Evolutionary conservation across 2,888 invertebrate genomes (phyloP), one percentile per base, ranked within the genome.

Genomic region (Morinoia aosen): DNA sequence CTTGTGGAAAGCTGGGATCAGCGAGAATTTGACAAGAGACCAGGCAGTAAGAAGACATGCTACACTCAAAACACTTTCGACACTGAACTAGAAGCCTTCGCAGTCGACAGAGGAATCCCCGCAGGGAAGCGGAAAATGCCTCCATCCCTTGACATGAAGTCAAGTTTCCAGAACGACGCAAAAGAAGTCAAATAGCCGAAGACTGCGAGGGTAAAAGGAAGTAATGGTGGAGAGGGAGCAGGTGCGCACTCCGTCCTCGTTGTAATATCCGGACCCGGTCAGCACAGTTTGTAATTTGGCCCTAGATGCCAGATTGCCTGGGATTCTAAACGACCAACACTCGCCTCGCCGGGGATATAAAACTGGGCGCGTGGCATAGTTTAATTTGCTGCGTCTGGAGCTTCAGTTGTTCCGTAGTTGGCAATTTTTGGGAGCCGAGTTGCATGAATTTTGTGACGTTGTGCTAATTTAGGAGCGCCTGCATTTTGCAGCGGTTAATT

Each of bases 231-330:
- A 19, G 56, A 57, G 93, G 56, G 33, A 19, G 33, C 57, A 93
- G 93, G 33, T 33, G 11, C 40, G 93, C 93, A 11, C 33, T 57
- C 48, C 93, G 39, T 33, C 90, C 90, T 90, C 57, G 48, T 39
- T 56, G 93, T 93, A 93, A 93, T 93, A 93, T 93, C 93, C 93
- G 93, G 93, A 57, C 57, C 39, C 93, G 93, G 93, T 93, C 48
- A 33, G 93, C 48, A 93, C 48, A 93, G 93, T 93, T 93, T 93
- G 93, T 93, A 93, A 93, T 93, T 93, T 93, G 93, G 93, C 48
- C 93, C 57, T 93, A 93, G 93, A 93, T 93, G 33, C 93, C 93
- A 93, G 93, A 93, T 93, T 93, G 93, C 93, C 93, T 48, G 33
- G 93, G 57, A 33, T 33, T 93, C n/a, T 48, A 57, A 93, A 93